Evolutionary conservation across 2,797 vertebrate species (phyloP), one percentile per base, ranked within the genome.

Genomic region (Silurus lanzhouensis): DNA sequence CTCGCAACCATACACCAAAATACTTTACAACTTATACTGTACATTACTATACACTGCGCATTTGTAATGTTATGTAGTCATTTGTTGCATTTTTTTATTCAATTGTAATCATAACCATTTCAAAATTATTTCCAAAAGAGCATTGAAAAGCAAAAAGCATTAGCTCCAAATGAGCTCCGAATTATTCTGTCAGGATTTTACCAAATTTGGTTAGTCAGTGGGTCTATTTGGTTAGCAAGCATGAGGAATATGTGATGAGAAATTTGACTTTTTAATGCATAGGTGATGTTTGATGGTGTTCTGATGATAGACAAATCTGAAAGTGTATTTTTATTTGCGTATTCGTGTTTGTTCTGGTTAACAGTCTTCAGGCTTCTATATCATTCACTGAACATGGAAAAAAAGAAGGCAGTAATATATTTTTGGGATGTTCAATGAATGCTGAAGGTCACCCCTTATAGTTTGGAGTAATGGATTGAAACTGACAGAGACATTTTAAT

Each of bases 391-490:
- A 38, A 38, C 38, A 4, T 38, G 38, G 38, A 38, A 38, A 38
- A 38, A 38, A 38, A 38, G 38, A 38, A 38, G 4, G 38, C 4
- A 38, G 38, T 38, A 46, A 46, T 31, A 63, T 46, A 44, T 79
- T 63, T 80, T 80, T 48, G 5, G 22, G 64, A 64, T 22, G 76
- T 48, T 48, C 13, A 10, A 17, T 64, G 77, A 79, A 46, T 25
- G 22, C 44, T 64, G 77, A 80, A 63, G 60, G 60, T 80, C 44
- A 46, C 10, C 10, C 22, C 12, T 48, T 64, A 80, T 64, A 48
- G 20, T 15, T 64, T 64, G 25, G 38, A 63, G 13, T 64, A 63
- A 80, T 80, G 77, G 77, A 46, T 60, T n/a, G 52, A 67, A 72
- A 84, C 60, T 67, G 76, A 66, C 64, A 66, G 38, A 38, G 38